Conservation (phyloP, 2,888 invertebrate genomes). For the Mesodorylaimus sp. region DNA sequence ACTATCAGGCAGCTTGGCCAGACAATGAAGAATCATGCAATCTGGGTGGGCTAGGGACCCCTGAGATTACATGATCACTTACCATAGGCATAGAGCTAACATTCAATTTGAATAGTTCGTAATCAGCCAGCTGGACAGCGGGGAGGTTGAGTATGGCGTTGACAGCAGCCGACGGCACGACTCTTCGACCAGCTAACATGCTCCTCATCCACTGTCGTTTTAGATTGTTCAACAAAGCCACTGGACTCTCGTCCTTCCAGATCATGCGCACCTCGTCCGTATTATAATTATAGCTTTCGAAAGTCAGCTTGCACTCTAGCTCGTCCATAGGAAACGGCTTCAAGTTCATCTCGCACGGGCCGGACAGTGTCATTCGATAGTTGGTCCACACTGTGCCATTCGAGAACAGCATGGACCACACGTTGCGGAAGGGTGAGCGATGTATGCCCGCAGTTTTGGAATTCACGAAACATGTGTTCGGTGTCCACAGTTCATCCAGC, state of each 20-base stretch:
- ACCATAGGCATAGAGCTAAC: no score
- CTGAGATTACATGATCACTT: no score
- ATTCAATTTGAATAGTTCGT: slow-evolving; percentile 20
- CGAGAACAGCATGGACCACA: slow-evolving; percentile 27
- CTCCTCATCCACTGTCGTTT: neutral
- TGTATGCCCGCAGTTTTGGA: slow-evolving; percentile 29
- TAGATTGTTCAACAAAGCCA: neutral
- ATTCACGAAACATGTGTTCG: slow-evolving; percentile 23
- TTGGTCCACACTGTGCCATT: slow-evolving; percentile 19
- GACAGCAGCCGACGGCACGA: no score
- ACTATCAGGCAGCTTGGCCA: no score
- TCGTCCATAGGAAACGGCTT: slow-evolving; percentile 1
- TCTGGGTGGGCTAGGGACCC: no score
- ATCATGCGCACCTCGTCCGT: slow-evolving; percentile 1
- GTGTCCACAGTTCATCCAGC: slow-evolving; percentile 7
- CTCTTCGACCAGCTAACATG: neutral
- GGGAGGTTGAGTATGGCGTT: no score
- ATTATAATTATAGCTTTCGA: slow-evolving; percentile 5
- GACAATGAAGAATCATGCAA: no score
- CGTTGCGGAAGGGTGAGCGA: slow-evolving; percentile 25
- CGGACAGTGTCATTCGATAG: slow-evolving; percentile 10
- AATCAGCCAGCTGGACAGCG: slow-evolving; percentile 21
- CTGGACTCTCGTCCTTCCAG: neutral
- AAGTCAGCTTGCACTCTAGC: neutral
- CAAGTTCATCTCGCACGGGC: slow-evolving; percentile 1